Evolutionary conservation across 2,113 vertebrate species (phyloP), one percentile per base, ranked within the genome.

Genomic region (Sylvietta virens): DNA sequence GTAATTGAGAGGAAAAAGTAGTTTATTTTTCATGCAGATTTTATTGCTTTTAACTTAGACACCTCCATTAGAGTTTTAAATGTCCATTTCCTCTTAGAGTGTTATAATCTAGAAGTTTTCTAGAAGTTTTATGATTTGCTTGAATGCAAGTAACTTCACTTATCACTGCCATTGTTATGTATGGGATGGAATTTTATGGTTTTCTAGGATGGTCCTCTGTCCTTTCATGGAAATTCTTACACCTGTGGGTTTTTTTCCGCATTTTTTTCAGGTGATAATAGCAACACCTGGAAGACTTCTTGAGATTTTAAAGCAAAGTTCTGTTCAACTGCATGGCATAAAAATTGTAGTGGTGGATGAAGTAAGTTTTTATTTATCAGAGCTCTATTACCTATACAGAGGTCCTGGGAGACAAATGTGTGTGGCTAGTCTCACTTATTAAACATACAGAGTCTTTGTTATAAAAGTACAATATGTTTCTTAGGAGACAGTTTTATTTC

Each of bases 271-370:
- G 99, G 98, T 99, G 86, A 97, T 99, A 94, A 99, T 99, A 39
- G 99, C 99, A 56, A 99, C 99, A 12, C 99, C 99, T 26, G 99
- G 99, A 70, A 98, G 99, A 93, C 98, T 99, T 51, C 89, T 99
- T 84, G 99, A 99, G 94, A 98, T 99, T 89, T 89, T 99, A 60
- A 99, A 99, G 92, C 99, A 99, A 97, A 98, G 98, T 86, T 98
- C 98, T 44, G 96, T 99, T 47, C 97, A 97, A 22, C 98, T 99
- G 48, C 50, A 94, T 53, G 79, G 88, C 58, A 97, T 99, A 82
- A 99, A 97, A 93, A 96, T 98, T 47, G 97, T 99, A 16, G 99
- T 99, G 51, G 98, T 99, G 90, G 99, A 99, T 86, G 99, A 99
- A 98, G 99, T 99, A 98, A 96, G 98, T 79, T 79, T 40, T 70